Percentiles rank a stretch among this genome's conserved stretches.
Evolutionary conservation across 2,113 vertebrate genomes (phyloP).

Genomic region (Centropus unirufus): DNA sequence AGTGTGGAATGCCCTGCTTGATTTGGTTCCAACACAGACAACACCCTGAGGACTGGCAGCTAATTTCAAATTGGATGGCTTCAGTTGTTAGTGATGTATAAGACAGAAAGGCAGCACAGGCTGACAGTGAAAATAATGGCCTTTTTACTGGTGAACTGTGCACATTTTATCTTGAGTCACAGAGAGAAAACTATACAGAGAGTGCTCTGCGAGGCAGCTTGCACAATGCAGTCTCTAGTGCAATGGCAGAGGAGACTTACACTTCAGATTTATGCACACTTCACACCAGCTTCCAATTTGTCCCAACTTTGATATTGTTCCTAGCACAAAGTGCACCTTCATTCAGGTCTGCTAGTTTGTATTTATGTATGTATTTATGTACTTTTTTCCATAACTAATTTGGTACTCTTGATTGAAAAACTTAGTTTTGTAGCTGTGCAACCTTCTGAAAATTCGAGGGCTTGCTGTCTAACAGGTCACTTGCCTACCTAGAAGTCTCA

Average conservation of each 20-base stretch:
- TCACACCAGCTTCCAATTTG: neutral
- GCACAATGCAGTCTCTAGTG: neutral
- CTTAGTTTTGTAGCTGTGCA: neutral
- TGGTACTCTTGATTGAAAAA: neutral
- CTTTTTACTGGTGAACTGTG: neutral
- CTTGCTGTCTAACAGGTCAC: neutral
- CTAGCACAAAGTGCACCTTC: neutral
- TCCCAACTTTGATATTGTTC: neutral
- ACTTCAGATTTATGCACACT: neutral
- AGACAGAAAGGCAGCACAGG: slow-evolving; percentile 11
- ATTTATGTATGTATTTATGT: neutral
- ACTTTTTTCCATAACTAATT: neutral
- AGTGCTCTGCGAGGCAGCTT: neutral
- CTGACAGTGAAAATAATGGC: slow-evolving; percentile 16
- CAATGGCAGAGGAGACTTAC: neutral
- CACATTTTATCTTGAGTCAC: neutral
- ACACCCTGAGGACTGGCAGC: neutral
- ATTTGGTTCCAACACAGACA: neutral
- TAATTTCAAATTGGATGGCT: neutral
- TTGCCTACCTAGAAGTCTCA: neutral
- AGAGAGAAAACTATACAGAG: neutral
- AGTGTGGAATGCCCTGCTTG: neutral
- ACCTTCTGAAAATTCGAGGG: neutral
- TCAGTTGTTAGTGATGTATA: neutral
- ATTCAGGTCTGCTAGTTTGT: neutral